Evolutionary conservation across 1,140 invertebrate species (phyloP).

Genomic region (Dinothrombium tinctorium): DNA sequence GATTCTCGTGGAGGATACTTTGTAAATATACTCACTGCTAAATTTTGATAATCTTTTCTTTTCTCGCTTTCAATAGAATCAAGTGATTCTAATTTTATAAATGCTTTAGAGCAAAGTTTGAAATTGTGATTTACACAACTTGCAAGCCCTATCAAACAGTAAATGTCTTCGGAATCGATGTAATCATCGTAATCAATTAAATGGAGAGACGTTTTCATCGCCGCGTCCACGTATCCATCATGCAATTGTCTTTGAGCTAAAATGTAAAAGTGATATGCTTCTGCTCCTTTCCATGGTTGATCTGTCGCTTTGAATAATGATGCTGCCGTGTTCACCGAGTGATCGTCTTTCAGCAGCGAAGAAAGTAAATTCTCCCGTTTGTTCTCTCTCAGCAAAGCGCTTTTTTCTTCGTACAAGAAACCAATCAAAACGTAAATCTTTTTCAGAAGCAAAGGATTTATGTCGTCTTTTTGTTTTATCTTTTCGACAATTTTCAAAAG

Average conservation of each 20-base stretch:
- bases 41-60: slow-evolving; percentile 41
- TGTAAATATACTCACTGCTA: slow-evolving; percentile 60
- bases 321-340: background rate
- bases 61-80: slow-evolving; percentile 28
- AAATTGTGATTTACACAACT: slow-evolving; percentile 47
- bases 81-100: slow-evolving; percentile 70
- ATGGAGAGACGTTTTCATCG: slow-evolving; percentile 51
- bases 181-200: slow-evolving; percentile 60
- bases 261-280: slow-evolving; percentile 67
- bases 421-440: slow-evolving; percentile 15
- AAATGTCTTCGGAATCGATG: slow-evolving; percentile 44
- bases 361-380: slow-evolving; percentile 13
- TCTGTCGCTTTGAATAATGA: slow-evolving; percentile 29
- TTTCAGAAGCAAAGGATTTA: slow-evolving; percentile 3
- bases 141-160: slow-evolving; percentile 41
- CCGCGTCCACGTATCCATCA: slow-evolving; percentile 46
- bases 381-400: background rate
- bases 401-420: slow-evolving; percentile 11
- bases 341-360: slow-evolving; percentile 11
- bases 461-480: background rate
- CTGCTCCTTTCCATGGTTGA: slow-evolving; percentile 44
- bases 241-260: slow-evolving; percentile 55
- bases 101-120: slow-evolving; percentile 71
- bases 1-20: slow-evolving; percentile 43
- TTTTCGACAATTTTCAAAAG: slow-evolving; percentile 26